Evolutionary conservation across 2,888 invertebrate genomes (phyloP).

Genomic region (Hololepta plana): DNA sequence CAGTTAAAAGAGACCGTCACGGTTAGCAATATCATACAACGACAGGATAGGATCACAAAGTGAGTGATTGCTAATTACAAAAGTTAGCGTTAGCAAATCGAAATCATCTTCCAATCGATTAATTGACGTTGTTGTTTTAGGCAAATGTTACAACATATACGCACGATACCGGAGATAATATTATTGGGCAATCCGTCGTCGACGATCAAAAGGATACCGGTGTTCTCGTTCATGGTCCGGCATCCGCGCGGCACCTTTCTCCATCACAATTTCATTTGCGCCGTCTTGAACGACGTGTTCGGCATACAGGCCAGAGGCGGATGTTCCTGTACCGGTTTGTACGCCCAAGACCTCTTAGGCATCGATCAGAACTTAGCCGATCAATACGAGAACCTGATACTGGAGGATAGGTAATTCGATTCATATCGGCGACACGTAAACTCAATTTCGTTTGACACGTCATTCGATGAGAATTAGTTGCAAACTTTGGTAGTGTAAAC

Average conservation of each 20-base stretch:
- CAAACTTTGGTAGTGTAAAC: too few relatives aligned
- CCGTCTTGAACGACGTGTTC: slow-evolving; percentile 77
- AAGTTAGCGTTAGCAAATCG: neutral
- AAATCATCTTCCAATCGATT: too few relatives aligned
- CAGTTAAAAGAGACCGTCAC: slow-evolving; percentile 72
- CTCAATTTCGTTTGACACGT: too few relatives aligned
- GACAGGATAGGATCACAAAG: slow-evolving; percentile 59
- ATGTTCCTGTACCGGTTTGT: slow-evolving; percentile 65
- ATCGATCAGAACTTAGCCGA: slow-evolving; percentile 59
- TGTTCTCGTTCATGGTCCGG: slow-evolving; percentile 72
- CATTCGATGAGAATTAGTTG: too few relatives aligned
- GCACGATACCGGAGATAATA: slow-evolving; percentile 62
- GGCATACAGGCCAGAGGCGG: slow-evolving; percentile 76
- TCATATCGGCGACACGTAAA: too few relatives aligned
- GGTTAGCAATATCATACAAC: slow-evolving; percentile 46
- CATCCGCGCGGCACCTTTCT: slow-evolving; percentile 67
- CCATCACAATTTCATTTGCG: slow-evolving; percentile 77
- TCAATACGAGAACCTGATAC: slow-evolving; percentile 52
- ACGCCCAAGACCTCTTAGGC: slow-evolving; percentile 70
- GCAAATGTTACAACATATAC: slow-evolving; percentile 61
- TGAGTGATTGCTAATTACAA: slow-evolving; percentile 23
- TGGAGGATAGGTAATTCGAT: too few relatives aligned
- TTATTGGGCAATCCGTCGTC: slow-evolving; percentile 54
- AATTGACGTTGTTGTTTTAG: slow-evolving; percentile 29
- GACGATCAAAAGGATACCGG: slow-evolving; percentile 51